Evolutionary conservation across 1,140 invertebrate species (phyloP).

Genomic region (Caenorhabditis latens): DNA sequence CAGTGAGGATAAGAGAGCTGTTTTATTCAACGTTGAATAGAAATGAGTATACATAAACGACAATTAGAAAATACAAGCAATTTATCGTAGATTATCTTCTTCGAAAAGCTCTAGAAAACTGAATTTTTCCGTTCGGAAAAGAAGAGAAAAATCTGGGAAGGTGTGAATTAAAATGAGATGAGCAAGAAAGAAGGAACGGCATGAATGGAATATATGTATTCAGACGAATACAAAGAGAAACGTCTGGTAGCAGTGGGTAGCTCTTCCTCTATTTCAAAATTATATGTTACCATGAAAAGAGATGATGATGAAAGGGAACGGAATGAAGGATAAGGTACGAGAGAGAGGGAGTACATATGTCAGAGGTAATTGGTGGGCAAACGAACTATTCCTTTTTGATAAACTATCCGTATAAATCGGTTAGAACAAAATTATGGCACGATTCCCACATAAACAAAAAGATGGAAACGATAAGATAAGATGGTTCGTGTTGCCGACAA

Average conservation of each 20-base stretch:
- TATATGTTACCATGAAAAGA: constrained; percentile 50
- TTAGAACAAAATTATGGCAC: constrained; percentile 11
- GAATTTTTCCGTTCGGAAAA: no score
- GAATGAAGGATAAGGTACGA: background rate
- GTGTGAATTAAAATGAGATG: constrained; percentile 24
- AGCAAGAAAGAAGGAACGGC: background rate
- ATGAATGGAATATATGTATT: background rate
- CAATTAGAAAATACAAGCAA: no score
- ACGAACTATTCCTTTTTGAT: background rate
- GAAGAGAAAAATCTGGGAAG: background rate
- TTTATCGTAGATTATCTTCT: no score
- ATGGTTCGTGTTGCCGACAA: background rate
- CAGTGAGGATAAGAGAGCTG: no score
- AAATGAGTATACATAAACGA: no score
- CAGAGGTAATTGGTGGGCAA: constrained; percentile 26
- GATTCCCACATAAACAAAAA: constrained; percentile 16
- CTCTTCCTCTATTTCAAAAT: constrained; percentile 1
- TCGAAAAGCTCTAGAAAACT: no score
- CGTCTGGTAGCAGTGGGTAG: background rate
- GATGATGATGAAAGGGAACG: constrained; percentile 40
- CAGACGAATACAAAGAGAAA: background rate
- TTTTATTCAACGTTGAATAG: no score
- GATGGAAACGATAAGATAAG: background rate
- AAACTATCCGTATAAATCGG: background rate
- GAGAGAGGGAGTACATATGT: background rate